Evolutionary conservation across 2,113 vertebrate species (phyloP), one percentile per base, ranked within the genome.

Genomic region (Etia nguti): DNA sequence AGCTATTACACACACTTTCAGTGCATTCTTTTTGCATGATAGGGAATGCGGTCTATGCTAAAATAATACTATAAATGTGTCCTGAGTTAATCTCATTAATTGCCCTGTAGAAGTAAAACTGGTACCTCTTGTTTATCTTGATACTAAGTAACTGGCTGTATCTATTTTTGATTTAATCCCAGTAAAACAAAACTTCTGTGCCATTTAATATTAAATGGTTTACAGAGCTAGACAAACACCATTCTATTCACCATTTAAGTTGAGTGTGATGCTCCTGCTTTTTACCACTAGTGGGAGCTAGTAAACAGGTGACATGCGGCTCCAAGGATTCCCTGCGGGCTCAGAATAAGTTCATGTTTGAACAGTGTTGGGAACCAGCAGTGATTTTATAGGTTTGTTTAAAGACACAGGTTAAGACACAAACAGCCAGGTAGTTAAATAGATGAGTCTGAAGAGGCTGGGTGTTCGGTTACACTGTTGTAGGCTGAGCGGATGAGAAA

Each of bases 271-370:
- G 89, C 6, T 93, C 36, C 90, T 20, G 77, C 38, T 55, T 52
- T 54, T n/a, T 1, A 29, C 96, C 96, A 96, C 96, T 94, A 92
- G 96, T 95, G 90, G 94, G 96, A 43, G 95, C 93, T 95, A 89
- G 93, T 89, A 79, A 96, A 94, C 93, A 95, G 87, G 85, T 82
- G 79, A 87, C 73, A 68, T 2, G 18, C 31, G 80, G 18, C 36
- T 77, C 18, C 3, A 50, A 83, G 79, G 54, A 68, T 84, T 46
- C 70, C 88, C 54, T 85, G 82, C 46, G 70, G 79, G 87, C 68
- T 85, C 18, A 82, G 70, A 83, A 80, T 89, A 82, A 88, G 62
- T 57, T 82, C 68, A 79, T 94, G 91, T 94, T 93, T 92, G 93
- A 95, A 94, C 92, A 94, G 80, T 93, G 89, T 91, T 91, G 55